These are phyloP conservation scores for Philypnodon macrostomus DNA, from an alignment of 2,797 vertebrate genomes.

Conservation along the genomic window DNA sequence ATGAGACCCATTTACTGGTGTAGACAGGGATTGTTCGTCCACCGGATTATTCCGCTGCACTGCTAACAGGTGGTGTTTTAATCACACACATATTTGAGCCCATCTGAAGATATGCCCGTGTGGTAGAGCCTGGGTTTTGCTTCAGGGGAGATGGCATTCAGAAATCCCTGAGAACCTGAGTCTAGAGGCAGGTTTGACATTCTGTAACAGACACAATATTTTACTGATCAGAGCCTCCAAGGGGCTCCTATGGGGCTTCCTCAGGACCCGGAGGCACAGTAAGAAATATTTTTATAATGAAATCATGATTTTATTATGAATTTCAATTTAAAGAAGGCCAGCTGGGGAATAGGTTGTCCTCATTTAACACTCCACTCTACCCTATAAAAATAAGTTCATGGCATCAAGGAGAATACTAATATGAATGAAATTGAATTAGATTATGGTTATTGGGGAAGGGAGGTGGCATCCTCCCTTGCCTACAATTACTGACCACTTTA, in stretches of 20 bases:
- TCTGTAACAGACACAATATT: conserved; percentile 26
- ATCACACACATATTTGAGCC: conserved; percentile 24
- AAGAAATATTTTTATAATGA: conserved; percentile 27
- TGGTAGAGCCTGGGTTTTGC: conserved; percentile 22
- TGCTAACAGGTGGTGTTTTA: conserved; percentile 42
- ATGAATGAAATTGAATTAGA: no score
- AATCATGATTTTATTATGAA: conserved; percentile 18
- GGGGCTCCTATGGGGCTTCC: conserved; percentile 26
- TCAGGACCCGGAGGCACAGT: conserved; percentile 20
- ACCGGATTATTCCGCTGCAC: conserved; percentile 13
- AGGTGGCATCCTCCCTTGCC: neutral
- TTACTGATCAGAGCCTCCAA: conserved; percentile 12
- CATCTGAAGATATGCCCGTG: conserved; percentile 15
- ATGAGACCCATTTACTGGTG: conserved; percentile 3
- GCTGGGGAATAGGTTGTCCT: neutral
- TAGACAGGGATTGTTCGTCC: conserved; percentile 12
- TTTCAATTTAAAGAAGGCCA: conserved; percentile 21
- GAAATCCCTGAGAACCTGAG: conserved; percentile 40
- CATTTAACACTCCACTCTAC: conserved; percentile 1
- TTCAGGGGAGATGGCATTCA: conserved; percentile 50
- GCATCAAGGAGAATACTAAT: neutral
- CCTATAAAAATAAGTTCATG: conserved; percentile 1
- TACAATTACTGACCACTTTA: no score
- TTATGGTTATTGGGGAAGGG: neutral
- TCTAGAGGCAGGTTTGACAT: conserved; percentile 34